These are phyloP conservation scores for Ptilonorhynchus violaceus DNA, from an alignment of 2,113 vertebrate species.

Conservation along the genomic window DNA sequence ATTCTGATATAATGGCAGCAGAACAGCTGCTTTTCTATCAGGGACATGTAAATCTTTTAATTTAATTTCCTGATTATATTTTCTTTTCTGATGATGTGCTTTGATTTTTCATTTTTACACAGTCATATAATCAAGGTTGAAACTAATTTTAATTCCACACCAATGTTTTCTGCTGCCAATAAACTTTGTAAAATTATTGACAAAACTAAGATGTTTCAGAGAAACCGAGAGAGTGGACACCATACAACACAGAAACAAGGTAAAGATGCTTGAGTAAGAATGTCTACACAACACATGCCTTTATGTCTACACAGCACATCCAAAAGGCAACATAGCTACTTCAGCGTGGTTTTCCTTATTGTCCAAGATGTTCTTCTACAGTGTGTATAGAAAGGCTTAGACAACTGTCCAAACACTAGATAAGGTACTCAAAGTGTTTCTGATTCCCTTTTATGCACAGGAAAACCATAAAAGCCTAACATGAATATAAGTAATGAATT, in stretches of 20 bases:
- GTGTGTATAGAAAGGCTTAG: neutral
- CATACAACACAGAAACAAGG: neutral
- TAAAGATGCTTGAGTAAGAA: neutral
- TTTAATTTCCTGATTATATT: constrained; percentile 4
- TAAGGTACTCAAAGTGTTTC: neutral
- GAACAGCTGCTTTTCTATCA: neutral
- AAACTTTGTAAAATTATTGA: neutral
- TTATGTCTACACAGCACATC: neutral
- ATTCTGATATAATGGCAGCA: neutral
- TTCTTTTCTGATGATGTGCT: neutral
- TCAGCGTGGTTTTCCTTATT: neutral
- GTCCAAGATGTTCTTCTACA: neutral
- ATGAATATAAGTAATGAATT: neutral
- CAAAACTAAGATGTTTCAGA: neutral
- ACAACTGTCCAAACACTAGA: neutral
- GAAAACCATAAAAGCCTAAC: neutral
- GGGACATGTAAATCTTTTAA: neutral
- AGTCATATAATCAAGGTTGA: neutral
- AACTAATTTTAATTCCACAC: neutral
- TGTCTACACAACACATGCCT: neutral
- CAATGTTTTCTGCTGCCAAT: neutral
- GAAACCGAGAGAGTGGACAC: neutral
- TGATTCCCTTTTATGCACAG: neutral
- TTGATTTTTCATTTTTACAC: neutral
- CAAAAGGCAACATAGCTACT: neutral